Percentiles rank a stretch among this genome's conserved stretches.
Evolutionary conservation across 2,113 vertebrate genomes (phyloP).

Genomic region (Ceratotherium simum): DNA sequence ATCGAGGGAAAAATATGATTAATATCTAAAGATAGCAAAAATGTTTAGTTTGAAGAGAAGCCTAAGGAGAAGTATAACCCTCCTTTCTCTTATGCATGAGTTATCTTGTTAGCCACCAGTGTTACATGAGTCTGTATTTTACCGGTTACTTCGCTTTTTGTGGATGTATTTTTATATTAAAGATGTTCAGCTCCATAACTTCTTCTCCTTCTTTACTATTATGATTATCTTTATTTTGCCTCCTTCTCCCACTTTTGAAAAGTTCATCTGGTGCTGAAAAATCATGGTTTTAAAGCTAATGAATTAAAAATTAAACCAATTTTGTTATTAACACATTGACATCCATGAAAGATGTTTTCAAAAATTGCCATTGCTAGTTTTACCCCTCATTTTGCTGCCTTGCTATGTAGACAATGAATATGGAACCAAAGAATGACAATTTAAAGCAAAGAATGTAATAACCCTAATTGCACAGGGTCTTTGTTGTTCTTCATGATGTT

Average conservation of each 20-base stretch:
- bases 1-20: not conserved
- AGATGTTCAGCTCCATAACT: not conserved
- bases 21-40: not conserved
- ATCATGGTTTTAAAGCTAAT: slow-evolving; percentile 11
- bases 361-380: not conserved
- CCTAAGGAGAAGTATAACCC: not conserved
- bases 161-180: not conserved
- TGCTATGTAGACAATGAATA: slow-evolving; percentile 18
- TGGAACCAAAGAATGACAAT: slow-evolving; percentile 29
- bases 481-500: not conserved
- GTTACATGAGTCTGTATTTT: not conserved
- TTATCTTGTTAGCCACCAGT: not conserved
- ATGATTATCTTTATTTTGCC: not conserved
- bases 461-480: not conserved
- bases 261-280: slow-evolving; percentile 3
- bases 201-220: not conserved
- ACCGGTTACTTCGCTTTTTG: not conserved
- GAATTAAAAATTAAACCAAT: slow-evolving; percentile 53
- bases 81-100: not conserved
- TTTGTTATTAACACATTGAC: slow-evolving; percentile 18
- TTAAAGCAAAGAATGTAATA: slow-evolving; percentile 34
- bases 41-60: not conserved
- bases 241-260: not conserved
- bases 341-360: not conserved
- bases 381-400: slow-evolving; percentile 5